A percentile compares a stretch with the other conserved stretches of the same genome.
Conservation (phyloP, 1,140 invertebrate genomes). For the Ostrea edulis region DNA sequence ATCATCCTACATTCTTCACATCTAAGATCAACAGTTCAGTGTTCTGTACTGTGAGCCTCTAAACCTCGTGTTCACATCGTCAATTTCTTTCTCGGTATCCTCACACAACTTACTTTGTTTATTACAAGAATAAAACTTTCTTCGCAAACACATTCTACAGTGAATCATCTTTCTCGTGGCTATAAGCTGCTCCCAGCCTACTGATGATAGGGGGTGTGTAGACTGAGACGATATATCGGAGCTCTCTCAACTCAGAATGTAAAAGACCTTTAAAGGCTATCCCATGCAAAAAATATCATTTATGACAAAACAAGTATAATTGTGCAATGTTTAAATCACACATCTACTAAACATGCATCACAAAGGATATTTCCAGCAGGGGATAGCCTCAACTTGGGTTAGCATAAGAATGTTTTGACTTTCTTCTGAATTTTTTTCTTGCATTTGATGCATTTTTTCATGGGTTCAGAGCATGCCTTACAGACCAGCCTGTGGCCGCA, state of each 20-base stretch:
- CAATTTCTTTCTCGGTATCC: no score
- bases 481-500: constrained; percentile 28
- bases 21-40: no score
- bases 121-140: no score
- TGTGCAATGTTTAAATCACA: no score
- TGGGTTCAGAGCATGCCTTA: not conserved
- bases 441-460: constrained; percentile 22
- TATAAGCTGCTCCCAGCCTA: not conserved
- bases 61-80: no score
- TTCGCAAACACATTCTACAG: no score
- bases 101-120: no score
- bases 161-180: not conserved
- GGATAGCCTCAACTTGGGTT: not conserved
- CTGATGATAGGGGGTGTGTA: not conserved
- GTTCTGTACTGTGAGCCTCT: no score
- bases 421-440: constrained; percentile 31
- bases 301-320: not conserved
- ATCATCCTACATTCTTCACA: no score
- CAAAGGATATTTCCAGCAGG: not conserved
- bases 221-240: not conserved
- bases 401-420: constrained; percentile 33
- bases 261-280: not conserved
- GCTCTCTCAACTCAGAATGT: not conserved
- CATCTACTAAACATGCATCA: not conserved
- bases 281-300: not conserved